These are phyloP conservation scores for Clytia hemisphaerica DNA, from an alignment of 30 jellyfish, hydroid and myxozoan genomes.

Conservation along the genomic window DNA sequence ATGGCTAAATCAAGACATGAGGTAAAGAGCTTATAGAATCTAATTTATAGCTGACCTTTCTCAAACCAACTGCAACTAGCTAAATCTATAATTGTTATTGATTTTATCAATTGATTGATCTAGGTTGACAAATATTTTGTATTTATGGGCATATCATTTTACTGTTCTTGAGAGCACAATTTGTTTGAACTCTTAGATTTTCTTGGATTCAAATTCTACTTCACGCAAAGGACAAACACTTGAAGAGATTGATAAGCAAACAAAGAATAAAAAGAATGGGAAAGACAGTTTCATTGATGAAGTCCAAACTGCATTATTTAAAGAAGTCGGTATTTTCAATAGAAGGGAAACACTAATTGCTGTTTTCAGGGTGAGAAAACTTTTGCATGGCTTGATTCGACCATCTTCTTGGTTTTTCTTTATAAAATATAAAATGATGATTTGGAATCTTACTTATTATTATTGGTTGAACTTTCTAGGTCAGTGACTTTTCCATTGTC, in stretches of 20 bases:
- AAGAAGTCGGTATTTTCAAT: conserved; percentile 62
- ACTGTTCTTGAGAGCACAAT: neutral
- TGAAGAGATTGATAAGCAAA: conserved; percentile 12
- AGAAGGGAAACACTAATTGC: conserved; percentile 65
- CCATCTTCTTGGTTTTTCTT: neutral
- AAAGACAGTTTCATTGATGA: conserved; percentile 50
- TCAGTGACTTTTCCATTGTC: too few species aligned
- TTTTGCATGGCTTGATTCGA: neutral
- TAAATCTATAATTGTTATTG: too few species aligned
- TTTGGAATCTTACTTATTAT: too few species aligned
- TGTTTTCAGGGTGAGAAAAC: conserved; percentile 58
- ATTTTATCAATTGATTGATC: too few species aligned
- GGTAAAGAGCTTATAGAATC: conserved; percentile 29
- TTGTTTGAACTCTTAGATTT: neutral
- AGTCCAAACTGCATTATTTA: conserved; percentile 80
- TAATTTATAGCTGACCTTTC: too few species aligned
- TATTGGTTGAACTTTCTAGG: too few species aligned
- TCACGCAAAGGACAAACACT: neutral
- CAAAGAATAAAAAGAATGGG: neutral
- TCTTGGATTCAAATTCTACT: conserved; percentile 4
- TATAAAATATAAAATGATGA: too few species aligned
- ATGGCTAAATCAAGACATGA: conserved; percentile 77
- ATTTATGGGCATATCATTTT: too few species aligned
- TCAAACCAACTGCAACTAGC: too few species aligned
- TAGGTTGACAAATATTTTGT: too few species aligned